Evolutionary conservation across 2,113 vertebrate species (phyloP).

Genomic region (Agelaius tricolor): DNA sequence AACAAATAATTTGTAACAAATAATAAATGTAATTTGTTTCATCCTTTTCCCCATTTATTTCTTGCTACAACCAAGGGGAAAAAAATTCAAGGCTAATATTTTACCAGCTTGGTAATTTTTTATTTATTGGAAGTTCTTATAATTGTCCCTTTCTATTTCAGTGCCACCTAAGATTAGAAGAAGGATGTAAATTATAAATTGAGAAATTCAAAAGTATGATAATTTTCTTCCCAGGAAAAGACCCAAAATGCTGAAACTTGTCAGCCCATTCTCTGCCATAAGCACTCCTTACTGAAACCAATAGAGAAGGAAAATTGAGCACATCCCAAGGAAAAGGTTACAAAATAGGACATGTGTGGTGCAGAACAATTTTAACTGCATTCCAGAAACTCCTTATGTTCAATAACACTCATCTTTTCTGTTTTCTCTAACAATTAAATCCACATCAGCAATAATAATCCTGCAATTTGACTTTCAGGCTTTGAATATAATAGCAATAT

Average conservation of each 20-base stretch:
- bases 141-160: neutral
- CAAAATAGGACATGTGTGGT: accelerated
- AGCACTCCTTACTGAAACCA: neutral
- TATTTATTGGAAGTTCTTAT: neutral
- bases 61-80: neutral
- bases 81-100: neutral
- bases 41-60: neutral
- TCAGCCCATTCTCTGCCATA: neutral
- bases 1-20: neutral
- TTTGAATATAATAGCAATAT: neutral
- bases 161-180: neutral
- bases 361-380: neutral
- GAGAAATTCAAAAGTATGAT: neutral
- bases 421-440: neutral
- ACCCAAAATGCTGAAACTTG: neutral
- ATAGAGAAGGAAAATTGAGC: neutral
- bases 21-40: neutral
- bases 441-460: neutral
- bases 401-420: neutral
- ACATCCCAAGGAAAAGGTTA: neutral
- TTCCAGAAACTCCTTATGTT: neutral
- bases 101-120: neutral
- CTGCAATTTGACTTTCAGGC: neutral
- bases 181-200: neutral
- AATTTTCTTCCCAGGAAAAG: neutral